Evolutionary conservation across 2,888 invertebrate genomes (phyloP).

Genomic region (Toxonevra muliebris): DNA sequence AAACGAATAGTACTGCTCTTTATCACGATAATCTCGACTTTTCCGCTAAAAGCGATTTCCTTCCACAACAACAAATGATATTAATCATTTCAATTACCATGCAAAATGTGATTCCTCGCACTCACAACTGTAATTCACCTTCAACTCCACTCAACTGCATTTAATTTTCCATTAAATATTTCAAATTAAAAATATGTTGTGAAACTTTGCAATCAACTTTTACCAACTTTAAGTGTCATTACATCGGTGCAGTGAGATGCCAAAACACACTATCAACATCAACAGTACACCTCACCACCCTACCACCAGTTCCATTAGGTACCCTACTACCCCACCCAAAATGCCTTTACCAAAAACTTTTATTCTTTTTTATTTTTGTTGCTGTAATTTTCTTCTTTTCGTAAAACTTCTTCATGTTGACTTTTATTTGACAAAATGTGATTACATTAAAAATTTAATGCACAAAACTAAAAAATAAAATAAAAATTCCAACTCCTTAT

Average conservation of each 20-base stretch:
- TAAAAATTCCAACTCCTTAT: slow-evolving; percentile 35
- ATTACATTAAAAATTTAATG: slow-evolving; percentile 41
- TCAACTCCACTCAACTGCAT: not conserved
- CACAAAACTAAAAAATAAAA: slow-evolving; percentile 15
- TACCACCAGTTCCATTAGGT: no score
- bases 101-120: no score
- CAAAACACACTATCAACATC: no score
- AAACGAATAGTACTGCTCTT: no score
- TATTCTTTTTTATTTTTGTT: not conserved
- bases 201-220: slow-evolving; percentile 2
- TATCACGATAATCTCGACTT: no score
- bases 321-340: not conserved
- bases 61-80: no score
- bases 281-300: no score
- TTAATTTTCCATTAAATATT: slow-evolving; percentile 23
- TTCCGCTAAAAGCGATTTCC: no score
- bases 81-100: no score
- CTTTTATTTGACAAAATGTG: slow-evolving; percentile 44
- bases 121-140: not conserved
- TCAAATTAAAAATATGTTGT: slow-evolving; percentile 15
- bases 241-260: not conserved
- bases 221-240: not conserved
- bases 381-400: not conserved
- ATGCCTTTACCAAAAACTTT: not conserved
- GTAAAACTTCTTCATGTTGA: slow-evolving; percentile 30